Evolutionary conservation across 2,797 vertebrate genomes (phyloP), one percentile per base, ranked within the genome.

Genomic region (Enteromius afrohamiltoni): DNA sequence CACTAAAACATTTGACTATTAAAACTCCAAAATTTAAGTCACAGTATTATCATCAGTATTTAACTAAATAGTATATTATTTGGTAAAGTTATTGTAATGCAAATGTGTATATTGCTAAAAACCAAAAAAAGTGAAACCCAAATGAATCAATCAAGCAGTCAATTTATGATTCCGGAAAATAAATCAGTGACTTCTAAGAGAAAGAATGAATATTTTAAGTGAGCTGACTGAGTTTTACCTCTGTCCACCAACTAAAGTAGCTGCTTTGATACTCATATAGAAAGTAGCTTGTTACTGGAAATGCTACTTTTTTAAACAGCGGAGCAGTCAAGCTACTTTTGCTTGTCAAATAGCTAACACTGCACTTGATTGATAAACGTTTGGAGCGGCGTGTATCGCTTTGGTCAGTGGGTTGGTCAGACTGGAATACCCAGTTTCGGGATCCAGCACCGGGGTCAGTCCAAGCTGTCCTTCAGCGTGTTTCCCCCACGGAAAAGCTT

Each of bases 401-500:
- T 45, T 3, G 65, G 40, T 51, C 37, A 31, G 23, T 55, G 58
- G 26, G 49, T 81, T 58, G 37, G 60, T 80, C 53, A 73, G 82
- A 55, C 55, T 83, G 65, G 86, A 88, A 85, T 64, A 65, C 79
- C 79, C 79, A 71, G 49, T 71, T 83, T 84, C 62, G 16, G 79
- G 64, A 73, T 34, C 49, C 67, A 84, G 68, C 53, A 37, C 9
- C 26, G 81, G 73, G 81, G 70, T 89, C 53, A 86, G 75, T 42
- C 75, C 77, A 62, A 86, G 42, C 26, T 60, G 77, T 80, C 55
- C 81, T 65, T 84, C 80, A 70, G 16, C 26, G 31, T 82, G 73
- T 80, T 77, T 83, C 77, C 69, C 60, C 64, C 55, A 45, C 68
- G 80, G 85, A 88, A 87, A 88, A 86, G 34, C 85, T 83, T 79